phyloP scores from a whole-genome alignment of 2,113 vertebrate genomes.

The Catharus minimus region DNA sequence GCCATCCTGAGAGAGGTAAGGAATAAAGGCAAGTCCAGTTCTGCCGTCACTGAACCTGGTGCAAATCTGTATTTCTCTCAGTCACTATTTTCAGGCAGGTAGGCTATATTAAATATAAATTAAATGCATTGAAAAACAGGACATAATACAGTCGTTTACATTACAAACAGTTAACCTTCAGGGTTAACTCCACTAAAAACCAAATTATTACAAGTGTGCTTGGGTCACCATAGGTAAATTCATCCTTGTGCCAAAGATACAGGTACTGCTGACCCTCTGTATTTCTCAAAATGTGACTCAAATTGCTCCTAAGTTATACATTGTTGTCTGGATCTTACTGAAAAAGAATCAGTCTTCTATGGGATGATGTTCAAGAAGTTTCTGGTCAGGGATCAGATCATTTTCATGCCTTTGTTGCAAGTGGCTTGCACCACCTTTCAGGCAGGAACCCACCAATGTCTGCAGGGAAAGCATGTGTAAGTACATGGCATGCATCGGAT shows the following conservation, averaged over 20 bases:
- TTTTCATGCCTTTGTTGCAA: neutral
- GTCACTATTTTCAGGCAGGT: neutral
- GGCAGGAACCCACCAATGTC: neutral
- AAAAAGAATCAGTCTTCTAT: neutral
- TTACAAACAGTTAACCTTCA: neutral
- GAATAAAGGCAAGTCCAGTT: neutral
- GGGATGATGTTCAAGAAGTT: neutral
- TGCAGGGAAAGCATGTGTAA: neutral
- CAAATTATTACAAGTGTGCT: neutral
- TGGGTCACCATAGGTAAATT: neutral
- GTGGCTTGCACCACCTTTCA: neutral
- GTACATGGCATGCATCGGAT: neutral
- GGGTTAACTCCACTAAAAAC: neutral
- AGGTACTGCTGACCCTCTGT: neutral
- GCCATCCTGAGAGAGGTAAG: constrained; percentile 82
- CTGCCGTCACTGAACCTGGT: neutral
- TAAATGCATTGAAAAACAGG: neutral
- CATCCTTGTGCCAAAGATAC: neutral
- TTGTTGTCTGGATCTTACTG: neutral
- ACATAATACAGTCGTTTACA: neutral
- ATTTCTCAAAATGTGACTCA: neutral
- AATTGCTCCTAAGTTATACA: neutral
- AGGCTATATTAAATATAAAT: neutral
- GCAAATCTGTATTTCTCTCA: neutral
- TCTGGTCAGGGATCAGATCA: neutral